Percentiles rank a stretch among this genome's conserved stretches.
Conservation (phyloP, 2,888 invertebrate species). For the Rhagophthalmus giganteus region DNA sequence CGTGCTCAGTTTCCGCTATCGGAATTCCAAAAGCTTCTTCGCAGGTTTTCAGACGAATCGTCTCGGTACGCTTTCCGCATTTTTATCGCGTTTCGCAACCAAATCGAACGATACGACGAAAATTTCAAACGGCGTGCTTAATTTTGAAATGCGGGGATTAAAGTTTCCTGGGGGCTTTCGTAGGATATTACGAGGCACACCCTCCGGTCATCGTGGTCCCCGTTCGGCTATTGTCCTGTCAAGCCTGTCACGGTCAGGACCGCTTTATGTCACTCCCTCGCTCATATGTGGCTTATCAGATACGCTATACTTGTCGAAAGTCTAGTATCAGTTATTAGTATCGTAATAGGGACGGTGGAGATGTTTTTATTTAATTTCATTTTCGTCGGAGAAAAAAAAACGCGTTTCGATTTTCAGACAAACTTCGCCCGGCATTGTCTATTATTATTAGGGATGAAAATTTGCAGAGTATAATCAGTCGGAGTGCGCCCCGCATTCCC, state of each 20-base stretch:
- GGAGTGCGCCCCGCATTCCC: slow-evolving; percentile 7
- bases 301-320: slow-evolving; percentile 31
- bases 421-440: slow-evolving; percentile 7
- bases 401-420: slow-evolving; percentile 6
- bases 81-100: slow-evolving; percentile 18
- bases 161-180: slow-evolving; percentile 24
- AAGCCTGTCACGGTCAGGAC: slow-evolving; percentile 33
- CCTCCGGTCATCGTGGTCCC: slow-evolving; percentile 34
- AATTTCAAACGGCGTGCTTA: slow-evolving; percentile 12
- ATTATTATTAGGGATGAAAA: slow-evolving; percentile 20
- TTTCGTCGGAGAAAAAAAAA: not conserved
- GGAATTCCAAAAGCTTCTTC: slow-evolving; percentile 32
- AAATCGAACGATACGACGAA: not conserved
- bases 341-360: slow-evolving; percentile 10
- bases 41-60: slow-evolving; percentile 31
- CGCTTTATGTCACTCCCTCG: slow-evolving; percentile 23
- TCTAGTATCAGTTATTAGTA: slow-evolving; percentile 30
- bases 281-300: slow-evolving; percentile 29
- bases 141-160: slow-evolving; percentile 29
- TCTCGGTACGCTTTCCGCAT: slow-evolving; percentile 22
- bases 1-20: slow-evolving; percentile 32
- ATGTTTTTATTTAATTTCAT: slow-evolving; percentile 12
- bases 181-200: slow-evolving; percentile 26
- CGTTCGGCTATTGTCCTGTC: slow-evolving; percentile 34
- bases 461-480: slow-evolving; percentile 23